These are phyloP conservation scores for Drosophila athabasca DNA, from an alignment of 1,140 invertebrate species.

Conservation along the genomic window DNA sequence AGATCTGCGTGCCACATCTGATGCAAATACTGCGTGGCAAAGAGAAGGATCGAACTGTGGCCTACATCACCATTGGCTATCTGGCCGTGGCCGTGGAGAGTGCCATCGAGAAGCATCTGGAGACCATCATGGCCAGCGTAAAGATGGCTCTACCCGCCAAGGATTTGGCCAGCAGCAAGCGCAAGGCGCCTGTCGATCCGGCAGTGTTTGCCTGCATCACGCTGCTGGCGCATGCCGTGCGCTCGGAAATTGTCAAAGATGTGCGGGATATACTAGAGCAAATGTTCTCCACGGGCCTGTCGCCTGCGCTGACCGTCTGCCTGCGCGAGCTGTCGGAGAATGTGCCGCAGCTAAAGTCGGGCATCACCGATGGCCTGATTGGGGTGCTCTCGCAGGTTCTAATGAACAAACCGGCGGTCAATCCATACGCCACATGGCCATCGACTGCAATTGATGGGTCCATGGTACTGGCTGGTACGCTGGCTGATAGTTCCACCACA, in stretches of 20 bases:
- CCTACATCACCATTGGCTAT: slow-evolving; percentile 95
- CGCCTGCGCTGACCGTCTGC: slow-evolving; percentile 94
- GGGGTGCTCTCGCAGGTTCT: slow-evolving; percentile 94
- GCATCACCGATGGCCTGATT: slow-evolving; percentile 96
- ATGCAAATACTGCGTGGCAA: slow-evolving; percentile 89
- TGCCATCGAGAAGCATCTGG: slow-evolving; percentile 91
- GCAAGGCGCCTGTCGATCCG: slow-evolving; percentile 91
- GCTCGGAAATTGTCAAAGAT: slow-evolving; percentile 89
- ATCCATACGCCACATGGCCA: slow-evolving; percentile 79
- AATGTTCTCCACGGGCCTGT: slow-evolving; percentile 96
- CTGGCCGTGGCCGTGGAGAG: slow-evolving; percentile 95
- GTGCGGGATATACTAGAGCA: slow-evolving; percentile 94
- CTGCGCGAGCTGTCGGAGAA: slow-evolving; percentile 94
- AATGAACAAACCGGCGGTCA: slow-evolving; percentile 93
- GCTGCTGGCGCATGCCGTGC: slow-evolving; percentile 93
- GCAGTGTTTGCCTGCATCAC: slow-evolving; percentile 98
- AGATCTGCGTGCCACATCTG: slow-evolving; percentile 91
- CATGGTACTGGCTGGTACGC: slow-evolving; percentile 65
- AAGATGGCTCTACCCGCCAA: slow-evolving; percentile 91
- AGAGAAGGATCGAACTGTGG: slow-evolving; percentile 92
- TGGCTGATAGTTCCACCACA: slow-evolving; percentile 90
- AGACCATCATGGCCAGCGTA: slow-evolving; percentile 94
- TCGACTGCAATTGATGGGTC: slow-evolving; percentile 61
- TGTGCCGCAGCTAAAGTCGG: slow-evolving; percentile 93
- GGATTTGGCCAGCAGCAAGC: slow-evolving; percentile 89